Evolutionary conservation across 2,888 invertebrate genomes (phyloP).

Genomic region (Allacma fusca): DNA sequence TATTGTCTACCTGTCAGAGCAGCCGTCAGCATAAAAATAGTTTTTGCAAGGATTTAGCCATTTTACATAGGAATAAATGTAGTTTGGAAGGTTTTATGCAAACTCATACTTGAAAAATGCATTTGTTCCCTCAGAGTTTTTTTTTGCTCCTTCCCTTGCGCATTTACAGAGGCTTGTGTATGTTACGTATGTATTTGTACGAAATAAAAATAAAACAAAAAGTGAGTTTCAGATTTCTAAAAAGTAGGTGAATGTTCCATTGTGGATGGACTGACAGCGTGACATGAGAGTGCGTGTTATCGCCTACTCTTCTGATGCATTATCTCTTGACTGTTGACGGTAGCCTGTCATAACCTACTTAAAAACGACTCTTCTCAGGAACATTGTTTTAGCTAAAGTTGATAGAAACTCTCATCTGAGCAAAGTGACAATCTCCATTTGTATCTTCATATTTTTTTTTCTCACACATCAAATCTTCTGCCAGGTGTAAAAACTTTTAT

Average conservation of each 20-base stretch:
- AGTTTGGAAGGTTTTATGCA: no score
- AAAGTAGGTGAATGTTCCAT: slow-evolving; percentile 12
- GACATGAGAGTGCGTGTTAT: slow-evolving; percentile 13
- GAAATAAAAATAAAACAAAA: background rate
- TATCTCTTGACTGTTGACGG: background rate
- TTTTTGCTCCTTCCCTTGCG: no score
- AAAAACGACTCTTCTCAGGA: background rate
- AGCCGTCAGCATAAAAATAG: no score
- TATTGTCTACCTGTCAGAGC: no score
- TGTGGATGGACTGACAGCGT: slow-evolving; percentile 16
- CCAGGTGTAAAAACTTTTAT: background rate
- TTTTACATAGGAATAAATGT: no score
- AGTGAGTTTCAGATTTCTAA: background rate
- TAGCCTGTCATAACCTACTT: background rate
- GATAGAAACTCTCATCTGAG: background rate
- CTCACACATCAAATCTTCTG: background rate
- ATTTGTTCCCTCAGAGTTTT: no score
- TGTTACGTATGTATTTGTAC: background rate
- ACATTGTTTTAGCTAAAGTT: slow-evolving; percentile 1
- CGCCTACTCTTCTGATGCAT: background rate
- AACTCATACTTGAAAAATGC: no score
- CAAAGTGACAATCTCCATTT: background rate
- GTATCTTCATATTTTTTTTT: background rate
- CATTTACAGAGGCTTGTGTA: background rate
- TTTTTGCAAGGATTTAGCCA: no score